A percentile compares a stretch with the other conserved stretches of the same genome.
These are phyloP conservation scores for Chloroclysta siterata DNA, from an alignment of 2,888 invertebrate species.

Conservation along the genomic window DNA sequence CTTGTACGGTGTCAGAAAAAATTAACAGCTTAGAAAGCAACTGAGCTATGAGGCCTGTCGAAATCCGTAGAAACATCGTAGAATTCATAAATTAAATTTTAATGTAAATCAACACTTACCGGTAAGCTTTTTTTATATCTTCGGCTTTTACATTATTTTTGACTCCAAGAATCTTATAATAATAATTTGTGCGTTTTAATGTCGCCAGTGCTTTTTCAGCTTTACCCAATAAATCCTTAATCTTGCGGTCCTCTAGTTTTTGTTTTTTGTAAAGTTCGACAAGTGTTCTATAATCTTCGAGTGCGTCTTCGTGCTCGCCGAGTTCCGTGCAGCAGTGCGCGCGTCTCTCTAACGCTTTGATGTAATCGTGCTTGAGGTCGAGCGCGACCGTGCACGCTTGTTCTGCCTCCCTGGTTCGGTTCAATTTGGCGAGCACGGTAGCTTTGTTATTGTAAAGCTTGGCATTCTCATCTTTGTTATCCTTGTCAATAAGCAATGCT, in stretches of 20 bases:
- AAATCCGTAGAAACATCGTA: no score
- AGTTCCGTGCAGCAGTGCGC: slow-evolving; percentile 94
- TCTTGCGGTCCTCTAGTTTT: slow-evolving; percentile 66
- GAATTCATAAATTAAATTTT: not conserved
- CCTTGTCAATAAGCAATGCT: slow-evolving; percentile 93
- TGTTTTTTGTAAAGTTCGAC: slow-evolving; percentile 83
- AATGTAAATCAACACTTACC: not conserved
- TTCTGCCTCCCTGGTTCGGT: slow-evolving; percentile 90
- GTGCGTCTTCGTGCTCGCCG: slow-evolving; percentile 94
- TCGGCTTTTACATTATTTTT: slow-evolving; percentile 87
- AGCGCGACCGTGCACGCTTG: slow-evolving; percentile 94
- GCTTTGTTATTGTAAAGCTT: slow-evolving; percentile 97
- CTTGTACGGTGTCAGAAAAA: no score
- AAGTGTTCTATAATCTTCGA: slow-evolving; percentile 94
- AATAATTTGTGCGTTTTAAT: slow-evolving; percentile 86
- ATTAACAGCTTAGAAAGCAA: no score
- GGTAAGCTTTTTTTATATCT: not conserved
- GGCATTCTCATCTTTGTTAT: slow-evolving; percentile 94
- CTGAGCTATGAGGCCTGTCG: no score
- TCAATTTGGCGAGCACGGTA: slow-evolving; percentile 92
- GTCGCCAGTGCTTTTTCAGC: slow-evolving; percentile 89
- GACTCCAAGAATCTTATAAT: slow-evolving; percentile 97
- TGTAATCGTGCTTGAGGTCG: slow-evolving; percentile 92
- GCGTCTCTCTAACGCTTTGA: slow-evolving; percentile 92
- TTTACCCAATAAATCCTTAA: slow-evolving; percentile 90